phyloP scores from a whole-genome alignment of 2,113 vertebrate genomes.

The Marmota flaviventris region DNA sequence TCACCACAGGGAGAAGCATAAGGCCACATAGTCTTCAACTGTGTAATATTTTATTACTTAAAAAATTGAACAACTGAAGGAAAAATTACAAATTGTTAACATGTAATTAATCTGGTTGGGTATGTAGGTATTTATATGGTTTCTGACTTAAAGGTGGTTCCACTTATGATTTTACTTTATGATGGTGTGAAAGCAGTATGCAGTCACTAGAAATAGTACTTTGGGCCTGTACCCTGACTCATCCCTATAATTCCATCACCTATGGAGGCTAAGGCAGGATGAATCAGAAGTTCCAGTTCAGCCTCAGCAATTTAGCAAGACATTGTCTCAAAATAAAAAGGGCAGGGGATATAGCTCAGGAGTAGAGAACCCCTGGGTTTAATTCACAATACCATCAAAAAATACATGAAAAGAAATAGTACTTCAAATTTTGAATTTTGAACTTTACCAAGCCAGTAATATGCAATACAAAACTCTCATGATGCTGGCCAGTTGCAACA shows the following conservation, averaged over 20 bases:
- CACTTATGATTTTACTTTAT: neutral
- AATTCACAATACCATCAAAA: neutral
- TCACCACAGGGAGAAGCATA: neutral
- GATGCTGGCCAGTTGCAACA: neutral
- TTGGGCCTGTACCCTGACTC: neutral
- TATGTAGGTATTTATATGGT: neutral
- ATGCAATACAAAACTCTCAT: neutral
- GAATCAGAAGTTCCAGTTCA: neutral
- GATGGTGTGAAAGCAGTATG: neutral
- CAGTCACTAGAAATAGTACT: neutral
- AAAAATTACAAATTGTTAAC: neutral
- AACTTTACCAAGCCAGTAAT: neutral
- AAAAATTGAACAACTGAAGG: conserved; percentile 2
- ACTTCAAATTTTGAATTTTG: neutral
- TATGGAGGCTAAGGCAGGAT: neutral
- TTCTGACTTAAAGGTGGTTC: too few species aligned
- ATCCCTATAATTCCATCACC: neutral
- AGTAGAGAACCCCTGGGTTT: neutral
- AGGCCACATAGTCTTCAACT: neutral
- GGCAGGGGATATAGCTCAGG: neutral
- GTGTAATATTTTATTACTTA: neutral
- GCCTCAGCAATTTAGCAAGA: neutral
- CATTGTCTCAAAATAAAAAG: neutral
- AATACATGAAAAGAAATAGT: neutral
- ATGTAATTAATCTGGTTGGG: neutral